Percentiles rank a stretch among this genome's conserved stretches.
Evolutionary conservation across 2,888 invertebrate species (phyloP).

Genomic region (Ceriagrion tenellum): DNA sequence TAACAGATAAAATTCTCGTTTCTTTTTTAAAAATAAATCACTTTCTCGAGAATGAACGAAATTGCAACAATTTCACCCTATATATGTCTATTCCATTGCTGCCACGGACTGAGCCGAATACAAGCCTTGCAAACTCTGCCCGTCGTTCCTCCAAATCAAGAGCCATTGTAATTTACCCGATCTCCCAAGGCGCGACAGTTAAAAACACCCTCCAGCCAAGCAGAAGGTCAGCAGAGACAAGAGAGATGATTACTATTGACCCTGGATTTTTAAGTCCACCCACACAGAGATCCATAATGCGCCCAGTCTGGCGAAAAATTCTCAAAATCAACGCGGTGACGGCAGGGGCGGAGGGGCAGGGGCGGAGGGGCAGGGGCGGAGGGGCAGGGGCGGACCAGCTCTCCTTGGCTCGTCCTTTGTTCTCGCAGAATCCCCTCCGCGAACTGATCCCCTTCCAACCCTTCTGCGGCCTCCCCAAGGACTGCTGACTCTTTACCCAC

Average conservation of each 20-base stretch:
- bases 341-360: background rate
- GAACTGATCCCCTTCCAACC: background rate
- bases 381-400: background rate
- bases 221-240: background rate
- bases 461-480: background rate
- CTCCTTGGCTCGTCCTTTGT: background rate
- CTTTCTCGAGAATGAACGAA: too few relatives aligned
- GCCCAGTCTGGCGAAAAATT: background rate
- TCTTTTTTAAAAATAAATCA: too few relatives aligned
- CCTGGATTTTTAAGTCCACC: background rate
- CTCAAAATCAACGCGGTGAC: constrained; percentile 1
- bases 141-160: background rate
- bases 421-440: background rate
- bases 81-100: background rate
- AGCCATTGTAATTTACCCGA: background rate
- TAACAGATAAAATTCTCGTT: too few relatives aligned
- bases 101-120: background rate
- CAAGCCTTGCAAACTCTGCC: background rate
- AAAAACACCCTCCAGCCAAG: background rate
- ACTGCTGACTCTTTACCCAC: background rate
- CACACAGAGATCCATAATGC: background rate
- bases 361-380: background rate
- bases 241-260: constrained; percentile 22
- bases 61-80: too few relatives aligned
- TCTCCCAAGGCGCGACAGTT: background rate